These are phyloP conservation scores for Vespertilio murinus DNA, from an alignment of 2,797 vertebrate species.

Conservation along the genomic window DNA sequence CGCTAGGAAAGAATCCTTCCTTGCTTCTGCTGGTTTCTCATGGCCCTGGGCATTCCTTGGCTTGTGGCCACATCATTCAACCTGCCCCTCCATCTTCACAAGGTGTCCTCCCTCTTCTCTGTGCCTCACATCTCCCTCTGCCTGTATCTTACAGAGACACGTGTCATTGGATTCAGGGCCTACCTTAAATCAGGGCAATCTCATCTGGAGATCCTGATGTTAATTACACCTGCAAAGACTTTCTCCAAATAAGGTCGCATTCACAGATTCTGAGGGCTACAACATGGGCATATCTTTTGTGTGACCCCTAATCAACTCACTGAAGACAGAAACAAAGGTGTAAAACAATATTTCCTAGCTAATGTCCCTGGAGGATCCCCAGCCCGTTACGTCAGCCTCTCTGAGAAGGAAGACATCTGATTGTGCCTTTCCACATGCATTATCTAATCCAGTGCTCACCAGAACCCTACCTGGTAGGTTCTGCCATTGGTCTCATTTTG, in stretches of 20 bases:
- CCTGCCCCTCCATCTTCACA: not conserved
- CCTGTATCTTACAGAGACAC: not conserved
- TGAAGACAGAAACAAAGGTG: not conserved
- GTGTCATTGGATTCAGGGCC: not conserved
- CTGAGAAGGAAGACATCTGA: not conserved
- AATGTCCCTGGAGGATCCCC: too few relatives aligned
- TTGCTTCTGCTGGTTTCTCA: not conserved
- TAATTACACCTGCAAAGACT: not conserved
- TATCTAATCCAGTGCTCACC: too few relatives aligned
- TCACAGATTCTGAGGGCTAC: not conserved
- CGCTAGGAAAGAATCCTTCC: not conserved
- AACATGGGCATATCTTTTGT: not conserved
- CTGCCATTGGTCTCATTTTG: not conserved
- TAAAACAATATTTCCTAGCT: not conserved
- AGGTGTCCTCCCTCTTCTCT: not conserved
- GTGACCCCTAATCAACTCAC: not conserved
- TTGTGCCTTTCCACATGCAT: accelerated
- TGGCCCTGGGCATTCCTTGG: not conserved
- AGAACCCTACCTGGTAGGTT: not conserved
- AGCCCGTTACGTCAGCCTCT: not conserved
- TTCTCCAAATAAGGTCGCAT: not conserved
- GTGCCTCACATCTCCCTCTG: not conserved
- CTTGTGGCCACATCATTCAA: accelerated
- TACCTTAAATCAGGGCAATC: not conserved
- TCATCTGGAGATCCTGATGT: not conserved